A percentile compares a stretch with the other conserved stretches of the same genome.
Conservation (phyloP, 1,140 invertebrate species). For the Lordiphosa collinella region DNA sequence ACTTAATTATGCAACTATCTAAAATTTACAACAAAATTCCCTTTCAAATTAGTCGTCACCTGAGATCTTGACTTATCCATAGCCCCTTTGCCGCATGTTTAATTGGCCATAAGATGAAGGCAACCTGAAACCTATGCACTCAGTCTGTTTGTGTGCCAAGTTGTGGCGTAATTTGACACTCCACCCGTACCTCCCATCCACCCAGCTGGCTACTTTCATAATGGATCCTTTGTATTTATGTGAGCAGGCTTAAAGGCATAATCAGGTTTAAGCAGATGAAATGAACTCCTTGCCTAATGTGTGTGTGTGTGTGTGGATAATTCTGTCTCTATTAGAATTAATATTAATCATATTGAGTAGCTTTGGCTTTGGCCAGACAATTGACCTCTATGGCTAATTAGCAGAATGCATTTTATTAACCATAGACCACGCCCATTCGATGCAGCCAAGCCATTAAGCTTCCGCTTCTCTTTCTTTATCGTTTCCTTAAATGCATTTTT, state of each 20-base stretch:
- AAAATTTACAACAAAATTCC: no score
- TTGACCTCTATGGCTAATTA: no score
- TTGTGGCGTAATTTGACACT: constrained; percentile 4
- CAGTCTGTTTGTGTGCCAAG: neutral
- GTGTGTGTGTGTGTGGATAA: no score
- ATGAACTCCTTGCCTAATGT: constrained; percentile 8
- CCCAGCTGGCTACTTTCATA: neutral
- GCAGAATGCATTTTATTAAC: no score
- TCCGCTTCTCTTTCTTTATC: no score
- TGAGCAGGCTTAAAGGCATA: neutral
- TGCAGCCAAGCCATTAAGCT: no score
- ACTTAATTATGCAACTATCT: no score
- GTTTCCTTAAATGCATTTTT: constrained; percentile 2
- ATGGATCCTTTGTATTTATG: constrained; percentile 8
- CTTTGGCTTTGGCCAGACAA: no score
- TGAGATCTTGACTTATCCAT: neutral
- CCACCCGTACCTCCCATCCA: neutral
- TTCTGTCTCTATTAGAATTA: no score
- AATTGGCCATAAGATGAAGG: constrained; percentile 20
- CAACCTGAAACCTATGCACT: constrained; percentile 8
- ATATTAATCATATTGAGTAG: no score
- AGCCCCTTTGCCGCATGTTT: constrained; percentile 1
- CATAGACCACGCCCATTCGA: no score
- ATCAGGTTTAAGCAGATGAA: constrained; percentile 1
- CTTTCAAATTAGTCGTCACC: neutral